Percentiles rank a stretch among this genome's conserved stretches.
Evolutionary conservation across 2,113 vertebrate genomes (phyloP).

Genomic region (Platysteira castanea): DNA sequence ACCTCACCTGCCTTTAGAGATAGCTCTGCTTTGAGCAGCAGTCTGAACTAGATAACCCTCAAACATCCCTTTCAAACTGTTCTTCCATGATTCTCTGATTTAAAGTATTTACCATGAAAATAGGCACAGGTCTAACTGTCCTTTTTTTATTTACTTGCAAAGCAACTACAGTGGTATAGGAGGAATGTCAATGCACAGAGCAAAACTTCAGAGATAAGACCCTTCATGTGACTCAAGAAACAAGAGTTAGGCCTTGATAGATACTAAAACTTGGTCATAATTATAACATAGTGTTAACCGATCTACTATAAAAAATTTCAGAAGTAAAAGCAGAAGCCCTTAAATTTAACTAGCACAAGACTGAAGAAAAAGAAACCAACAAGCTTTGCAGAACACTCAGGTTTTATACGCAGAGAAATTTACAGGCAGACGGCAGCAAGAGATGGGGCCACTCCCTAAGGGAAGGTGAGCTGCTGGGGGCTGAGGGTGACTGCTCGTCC

Average conservation of each 20-base stretch:
- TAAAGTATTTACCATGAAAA: not conserved
- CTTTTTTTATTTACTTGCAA: not conserved
- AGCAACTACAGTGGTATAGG: not conserved
- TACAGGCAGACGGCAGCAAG: not conserved
- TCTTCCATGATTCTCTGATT: not conserved
- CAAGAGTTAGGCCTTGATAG: not conserved
- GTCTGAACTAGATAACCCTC: not conserved
- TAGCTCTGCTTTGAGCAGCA: not conserved
- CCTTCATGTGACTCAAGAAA: not conserved
- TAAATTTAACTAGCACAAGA: not conserved
- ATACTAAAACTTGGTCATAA: not conserved
- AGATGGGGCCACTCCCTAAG: not conserved
- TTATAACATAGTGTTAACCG: not conserved
- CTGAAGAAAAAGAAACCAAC: not conserved
- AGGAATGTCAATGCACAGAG: not conserved
- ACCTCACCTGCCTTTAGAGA: not conserved
- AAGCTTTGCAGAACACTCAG: not conserved
- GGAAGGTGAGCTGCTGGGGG: not conserved
- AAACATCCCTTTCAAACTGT: not conserved
- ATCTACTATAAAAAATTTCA: not conserved
- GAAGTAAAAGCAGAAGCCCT: not conserved
- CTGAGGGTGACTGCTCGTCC: not conserved
- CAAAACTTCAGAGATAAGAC: not conserved
- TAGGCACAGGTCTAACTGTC: not conserved
- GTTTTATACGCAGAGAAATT: not conserved